Conservation (phyloP, 2,113 vertebrate species). For the Panurus biarmicus region DNA sequence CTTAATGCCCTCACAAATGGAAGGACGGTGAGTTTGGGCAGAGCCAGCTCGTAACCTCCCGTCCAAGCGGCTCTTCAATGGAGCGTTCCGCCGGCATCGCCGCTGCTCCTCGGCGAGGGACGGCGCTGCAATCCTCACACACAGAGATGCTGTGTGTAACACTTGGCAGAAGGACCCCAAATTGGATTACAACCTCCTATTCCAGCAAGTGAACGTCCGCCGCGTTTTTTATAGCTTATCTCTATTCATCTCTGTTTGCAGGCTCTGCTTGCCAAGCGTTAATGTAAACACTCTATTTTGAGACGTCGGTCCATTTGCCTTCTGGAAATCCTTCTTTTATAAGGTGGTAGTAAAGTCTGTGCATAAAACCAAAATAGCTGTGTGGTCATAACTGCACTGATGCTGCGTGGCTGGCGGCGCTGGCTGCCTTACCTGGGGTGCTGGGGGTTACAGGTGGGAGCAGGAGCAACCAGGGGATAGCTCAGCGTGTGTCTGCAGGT, state of each 20-base stretch:
- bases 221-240: conserved; percentile 73
- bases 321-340: conserved; percentile 70
- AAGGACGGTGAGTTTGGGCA: background rate
- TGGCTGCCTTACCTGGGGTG: background rate
- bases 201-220: conserved; percentile 64
- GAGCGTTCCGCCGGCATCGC: background rate
- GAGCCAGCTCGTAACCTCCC: background rate
- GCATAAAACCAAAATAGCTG: conserved; percentile 40
- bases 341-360: conserved; percentile 63
- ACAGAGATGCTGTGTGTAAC: conserved; percentile 53
- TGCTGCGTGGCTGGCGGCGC: background rate
- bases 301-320: conserved; percentile 67
- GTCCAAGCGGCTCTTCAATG: background rate
- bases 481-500: accelerated
- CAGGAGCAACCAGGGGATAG: background rate
- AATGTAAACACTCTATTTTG: conserved; percentile 76
- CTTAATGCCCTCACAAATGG: background rate
- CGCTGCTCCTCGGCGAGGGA: background rate
- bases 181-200: conserved; percentile 52
- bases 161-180: conserved; percentile 54
- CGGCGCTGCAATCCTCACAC: background rate
- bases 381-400: conserved; percentile 5
- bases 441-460: accelerated
- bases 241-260: conserved; percentile 74
- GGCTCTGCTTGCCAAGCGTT: conserved; percentile 71